phyloP scores from a whole-genome alignment of 2,797 vertebrate genomes.

The Bucorvus abyssinicus region DNA sequence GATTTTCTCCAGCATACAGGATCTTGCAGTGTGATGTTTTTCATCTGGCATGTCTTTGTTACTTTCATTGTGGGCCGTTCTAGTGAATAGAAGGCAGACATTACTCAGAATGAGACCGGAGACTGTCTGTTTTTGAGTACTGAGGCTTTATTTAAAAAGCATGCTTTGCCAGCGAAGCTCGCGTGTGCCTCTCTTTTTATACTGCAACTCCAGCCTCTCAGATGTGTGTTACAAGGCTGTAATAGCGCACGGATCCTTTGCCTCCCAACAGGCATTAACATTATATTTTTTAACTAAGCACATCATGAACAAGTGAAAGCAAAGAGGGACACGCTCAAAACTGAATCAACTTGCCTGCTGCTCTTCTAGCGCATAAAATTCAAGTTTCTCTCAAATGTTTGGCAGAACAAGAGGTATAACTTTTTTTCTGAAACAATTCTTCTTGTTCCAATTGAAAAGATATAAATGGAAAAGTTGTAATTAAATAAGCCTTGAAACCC shows the following conservation, averaged over 20 bases:
- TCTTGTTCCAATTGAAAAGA: neutral
- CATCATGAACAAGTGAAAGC: neutral
- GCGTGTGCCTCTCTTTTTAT: slow-evolving; percentile 20
- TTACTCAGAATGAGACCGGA: slow-evolving; percentile 84
- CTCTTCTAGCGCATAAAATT: neutral
- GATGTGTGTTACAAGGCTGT: slow-evolving; percentile 24
- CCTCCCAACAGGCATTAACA: neutral
- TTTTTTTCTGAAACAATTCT: neutral
- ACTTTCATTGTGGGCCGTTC: slow-evolving; percentile 76
- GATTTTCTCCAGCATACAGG: slow-evolving; percentile 56
- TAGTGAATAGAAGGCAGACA: slow-evolving; percentile 84
- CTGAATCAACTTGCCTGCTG: neutral
- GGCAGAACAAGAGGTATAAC: neutral
- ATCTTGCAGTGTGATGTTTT: slow-evolving; percentile 83
- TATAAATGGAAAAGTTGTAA: neutral
- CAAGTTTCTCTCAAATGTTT: neutral
- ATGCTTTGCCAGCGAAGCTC: slow-evolving; percentile 66
- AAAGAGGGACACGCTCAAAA: neutral
- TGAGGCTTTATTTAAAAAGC: slow-evolving; percentile 80
- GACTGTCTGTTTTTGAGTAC: slow-evolving; percentile 81
- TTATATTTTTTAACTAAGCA: neutral
- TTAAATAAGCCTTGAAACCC: neutral
- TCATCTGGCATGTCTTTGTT: slow-evolving; percentile 82
- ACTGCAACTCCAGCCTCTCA: slow-evolving; percentile 19
- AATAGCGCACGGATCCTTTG: neutral